phyloP scores from a whole-genome alignment of 2,113 vertebrate species.

The Hemibagrus wyckioides region DNA sequence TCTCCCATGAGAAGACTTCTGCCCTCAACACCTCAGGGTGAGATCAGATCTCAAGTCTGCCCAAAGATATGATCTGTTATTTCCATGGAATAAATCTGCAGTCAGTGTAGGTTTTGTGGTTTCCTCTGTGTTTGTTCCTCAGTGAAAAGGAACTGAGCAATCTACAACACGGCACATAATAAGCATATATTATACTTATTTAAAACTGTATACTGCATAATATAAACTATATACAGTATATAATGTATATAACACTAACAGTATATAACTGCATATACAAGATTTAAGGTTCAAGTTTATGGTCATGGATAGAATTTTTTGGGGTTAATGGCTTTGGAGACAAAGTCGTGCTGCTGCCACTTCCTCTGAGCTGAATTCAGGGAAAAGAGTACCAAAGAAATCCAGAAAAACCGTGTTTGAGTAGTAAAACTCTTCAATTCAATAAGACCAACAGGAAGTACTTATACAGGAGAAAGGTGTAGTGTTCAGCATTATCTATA shows the following conservation, averaged over 20 bases:
- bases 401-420: too few species aligned
- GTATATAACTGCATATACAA: neutral
- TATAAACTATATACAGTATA: neutral
- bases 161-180: neutral
- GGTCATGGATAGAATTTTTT: too few species aligned
- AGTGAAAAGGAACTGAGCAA: neutral
- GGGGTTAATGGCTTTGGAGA: too few species aligned
- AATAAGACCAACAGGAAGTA: too few species aligned
- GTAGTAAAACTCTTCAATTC: too few species aligned
- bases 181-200: neutral
- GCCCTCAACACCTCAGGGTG: slow-evolving; percentile 87
- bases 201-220: neutral
- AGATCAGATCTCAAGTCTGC: slow-evolving; percentile 50
- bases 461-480: too few species aligned
- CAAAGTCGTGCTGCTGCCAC: too few species aligned
- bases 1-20: slow-evolving; percentile 87
- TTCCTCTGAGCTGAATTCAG: too few species aligned
- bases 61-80: neutral
- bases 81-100: neutral
- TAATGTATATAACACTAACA: neutral
- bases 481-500: too few species aligned
- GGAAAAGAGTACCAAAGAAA: too few species aligned
- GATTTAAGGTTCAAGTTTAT: too few species aligned
- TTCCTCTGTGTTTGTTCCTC: neutral
- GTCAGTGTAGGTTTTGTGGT: neutral